These are phyloP conservation scores for Pagrus major DNA, from an alignment of 2,113 vertebrate species.

Conservation along the genomic window DNA sequence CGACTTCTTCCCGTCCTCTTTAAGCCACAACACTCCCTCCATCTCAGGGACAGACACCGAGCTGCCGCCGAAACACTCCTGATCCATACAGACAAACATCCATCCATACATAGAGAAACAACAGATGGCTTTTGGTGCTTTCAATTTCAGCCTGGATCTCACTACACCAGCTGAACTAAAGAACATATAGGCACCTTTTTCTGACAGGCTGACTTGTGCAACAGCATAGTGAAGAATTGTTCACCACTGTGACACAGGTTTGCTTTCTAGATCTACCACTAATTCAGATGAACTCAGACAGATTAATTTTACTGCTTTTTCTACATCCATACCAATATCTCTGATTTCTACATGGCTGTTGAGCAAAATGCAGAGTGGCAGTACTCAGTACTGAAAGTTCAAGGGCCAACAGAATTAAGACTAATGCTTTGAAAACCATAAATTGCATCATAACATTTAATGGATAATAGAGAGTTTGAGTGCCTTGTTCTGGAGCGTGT, in stretches of 20 bases:
- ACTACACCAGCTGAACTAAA: neutral
- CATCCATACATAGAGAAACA: neutral
- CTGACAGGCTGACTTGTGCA: neutral
- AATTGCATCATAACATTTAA: too few species aligned
- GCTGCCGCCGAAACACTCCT: conserved; percentile 98
- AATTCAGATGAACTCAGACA: neutral
- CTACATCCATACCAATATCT: neutral
- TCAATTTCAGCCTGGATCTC: neutral
- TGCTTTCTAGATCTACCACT: neutral
- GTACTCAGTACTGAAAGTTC: too few species aligned
- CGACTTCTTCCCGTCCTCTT: conserved; percentile 98
- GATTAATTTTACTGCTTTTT: neutral
- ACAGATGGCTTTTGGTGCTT: neutral
- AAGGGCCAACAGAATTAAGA: too few species aligned
- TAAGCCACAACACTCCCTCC: conserved; percentile 96
- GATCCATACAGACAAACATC: conserved; percentile 15
- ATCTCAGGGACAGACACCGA: conserved; percentile 98
- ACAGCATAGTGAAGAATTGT: neutral
- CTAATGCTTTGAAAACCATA: too few species aligned
- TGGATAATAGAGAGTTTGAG: too few species aligned
- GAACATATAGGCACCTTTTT: too few species aligned
- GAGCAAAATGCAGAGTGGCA: neutral
- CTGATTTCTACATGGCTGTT: neutral
- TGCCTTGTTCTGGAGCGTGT: too few species aligned
- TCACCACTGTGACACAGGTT: neutral